A percentile compares a stretch with the other conserved stretches of the same genome.
Conservation (phyloP, 2,113 vertebrate species). For the Pelecanus crispus region DNA sequence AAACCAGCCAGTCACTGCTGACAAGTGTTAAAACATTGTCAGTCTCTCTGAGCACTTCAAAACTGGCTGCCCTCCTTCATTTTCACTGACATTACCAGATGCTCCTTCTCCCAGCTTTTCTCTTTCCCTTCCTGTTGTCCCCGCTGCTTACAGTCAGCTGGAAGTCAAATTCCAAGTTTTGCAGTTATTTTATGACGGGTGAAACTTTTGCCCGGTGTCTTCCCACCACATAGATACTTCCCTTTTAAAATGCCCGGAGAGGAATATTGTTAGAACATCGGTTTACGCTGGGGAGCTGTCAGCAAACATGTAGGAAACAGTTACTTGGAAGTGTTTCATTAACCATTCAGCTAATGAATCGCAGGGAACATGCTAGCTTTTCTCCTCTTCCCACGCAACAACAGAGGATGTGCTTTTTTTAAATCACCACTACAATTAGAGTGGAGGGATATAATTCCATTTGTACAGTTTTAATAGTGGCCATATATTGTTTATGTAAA, state of each 20-base stretch:
- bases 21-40: background rate
- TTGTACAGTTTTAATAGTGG: background rate
- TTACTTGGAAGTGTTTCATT: background rate
- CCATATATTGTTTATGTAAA: background rate
- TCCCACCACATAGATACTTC: background rate
- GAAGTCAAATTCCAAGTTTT: background rate
- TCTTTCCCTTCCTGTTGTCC: background rate
- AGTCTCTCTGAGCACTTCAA: background rate
- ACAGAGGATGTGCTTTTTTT: constrained; percentile 3
- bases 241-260: background rate
- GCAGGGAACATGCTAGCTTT: background rate
- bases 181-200: background rate
- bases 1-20: background rate
- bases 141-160: background rate
- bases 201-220: background rate
- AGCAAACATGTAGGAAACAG: background rate
- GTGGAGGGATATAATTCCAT: background rate
- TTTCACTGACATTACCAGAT: background rate
- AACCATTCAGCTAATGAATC: constrained; percentile 6
- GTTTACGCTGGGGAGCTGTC: background rate
- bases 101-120: background rate
- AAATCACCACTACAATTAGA: background rate
- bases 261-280: background rate
- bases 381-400: background rate
- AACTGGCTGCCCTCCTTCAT: background rate